Percentiles rank a stretch among this genome's conserved stretches.
Evolutionary conservation across 2,888 invertebrate species (phyloP).

Genomic region (Thera obeliscata): DNA sequence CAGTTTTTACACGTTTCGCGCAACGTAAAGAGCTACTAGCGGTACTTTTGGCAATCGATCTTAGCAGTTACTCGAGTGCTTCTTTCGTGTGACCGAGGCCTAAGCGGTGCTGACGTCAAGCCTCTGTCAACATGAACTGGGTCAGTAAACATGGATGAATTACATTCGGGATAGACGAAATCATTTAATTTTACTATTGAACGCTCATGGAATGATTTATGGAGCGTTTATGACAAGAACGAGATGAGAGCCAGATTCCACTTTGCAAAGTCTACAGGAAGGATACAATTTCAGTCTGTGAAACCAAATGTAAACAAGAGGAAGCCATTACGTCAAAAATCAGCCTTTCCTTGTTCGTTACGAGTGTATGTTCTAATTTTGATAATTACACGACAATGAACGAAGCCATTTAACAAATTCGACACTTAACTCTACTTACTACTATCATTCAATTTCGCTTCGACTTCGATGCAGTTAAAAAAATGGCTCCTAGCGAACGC

Average conservation of each 20-base stretch:
- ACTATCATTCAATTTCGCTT: conserved; percentile 1
- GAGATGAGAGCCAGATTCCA: conserved; percentile 8
- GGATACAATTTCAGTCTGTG: not conserved
- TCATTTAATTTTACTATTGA: conserved; percentile 59
- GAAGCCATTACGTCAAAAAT: not conserved
- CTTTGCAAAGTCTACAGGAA: not conserved
- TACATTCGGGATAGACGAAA: conserved; percentile 67
- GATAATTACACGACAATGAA: not conserved
- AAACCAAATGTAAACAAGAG: conserved; percentile 4
- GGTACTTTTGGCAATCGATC: not conserved
- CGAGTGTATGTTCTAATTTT: not conserved
- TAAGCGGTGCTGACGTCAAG: conserved; percentile 72
- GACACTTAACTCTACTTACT: not conserved
- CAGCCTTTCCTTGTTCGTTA: not conserved
- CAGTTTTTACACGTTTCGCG: not conserved
- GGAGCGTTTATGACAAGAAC: conserved; percentile 23
- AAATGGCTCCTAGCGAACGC: not conserved
- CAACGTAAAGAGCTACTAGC: not conserved
- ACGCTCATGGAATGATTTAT: conserved; percentile 38
- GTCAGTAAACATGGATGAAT: conserved; percentile 77
- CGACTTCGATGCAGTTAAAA: not conserved
- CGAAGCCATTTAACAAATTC: not conserved
- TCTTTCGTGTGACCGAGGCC: conserved; percentile 21
- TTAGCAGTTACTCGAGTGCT: conserved; percentile 6
- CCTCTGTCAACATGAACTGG: conserved; percentile 78